A percentile compares a stretch with the other conserved stretches of the same genome.
phyloP scores from a whole-genome alignment of 2,797 vertebrate species.

The Sternarchorhynchus goeldii region DNA sequence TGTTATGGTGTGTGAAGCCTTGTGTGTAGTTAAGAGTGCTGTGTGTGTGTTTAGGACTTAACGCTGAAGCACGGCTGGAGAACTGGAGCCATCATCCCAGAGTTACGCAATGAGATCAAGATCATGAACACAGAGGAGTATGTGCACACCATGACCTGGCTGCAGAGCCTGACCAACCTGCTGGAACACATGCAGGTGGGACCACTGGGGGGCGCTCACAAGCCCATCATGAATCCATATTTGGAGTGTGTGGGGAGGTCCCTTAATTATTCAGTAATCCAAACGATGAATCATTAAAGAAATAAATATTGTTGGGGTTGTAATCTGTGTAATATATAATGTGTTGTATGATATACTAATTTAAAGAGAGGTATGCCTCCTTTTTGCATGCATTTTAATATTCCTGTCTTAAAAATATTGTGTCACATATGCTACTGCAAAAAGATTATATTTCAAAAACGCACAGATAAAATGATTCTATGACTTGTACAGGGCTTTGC shows the following conservation, averaged over 20 bases:
- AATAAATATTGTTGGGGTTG: neutral
- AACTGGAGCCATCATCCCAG: constrained; percentile 96
- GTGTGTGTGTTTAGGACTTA: constrained; percentile 80
- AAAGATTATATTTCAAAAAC: no score
- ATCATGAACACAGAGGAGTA: constrained; percentile 97
- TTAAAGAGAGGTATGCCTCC: no score
- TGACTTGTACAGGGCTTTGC: neutral
- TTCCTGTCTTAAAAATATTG: no score
- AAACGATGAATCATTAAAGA: neutral
- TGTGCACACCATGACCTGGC: constrained; percentile 90
- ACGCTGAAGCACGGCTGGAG: constrained; percentile 98
- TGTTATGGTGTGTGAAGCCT: neutral
- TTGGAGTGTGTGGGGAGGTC: neutral
- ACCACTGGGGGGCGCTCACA: constrained; percentile 20
- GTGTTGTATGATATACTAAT: no score
- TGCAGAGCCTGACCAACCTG: constrained; percentile 91
- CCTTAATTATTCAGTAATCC: no score
- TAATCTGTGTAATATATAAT: no score
- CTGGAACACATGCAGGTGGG: constrained; percentile 97
- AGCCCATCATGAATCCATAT: neutral
- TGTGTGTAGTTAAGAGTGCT: neutral
- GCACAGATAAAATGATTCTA: no score
- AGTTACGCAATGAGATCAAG: constrained; percentile 92
- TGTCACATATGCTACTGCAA: no score
- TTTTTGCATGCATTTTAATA: no score